phyloP scores from a whole-genome alignment of 2,113 vertebrate genomes.

The Zootoca vivipara region DNA sequence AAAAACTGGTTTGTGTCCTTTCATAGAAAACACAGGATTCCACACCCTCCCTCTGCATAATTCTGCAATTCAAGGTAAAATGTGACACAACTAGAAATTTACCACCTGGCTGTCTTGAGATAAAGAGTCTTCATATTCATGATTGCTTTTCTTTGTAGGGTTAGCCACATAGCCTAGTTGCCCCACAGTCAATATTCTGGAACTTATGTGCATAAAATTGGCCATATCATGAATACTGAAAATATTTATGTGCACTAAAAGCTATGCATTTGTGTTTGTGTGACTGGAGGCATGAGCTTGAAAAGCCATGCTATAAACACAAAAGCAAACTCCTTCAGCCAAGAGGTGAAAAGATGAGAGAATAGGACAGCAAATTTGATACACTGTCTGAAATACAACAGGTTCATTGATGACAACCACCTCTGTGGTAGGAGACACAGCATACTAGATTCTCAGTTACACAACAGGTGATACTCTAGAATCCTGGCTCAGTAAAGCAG shows the following conservation, averaged over 20 bases:
- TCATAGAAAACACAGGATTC: neutral
- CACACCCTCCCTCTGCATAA: neutral
- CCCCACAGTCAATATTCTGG: neutral
- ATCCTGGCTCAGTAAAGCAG: neutral
- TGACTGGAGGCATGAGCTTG: neutral
- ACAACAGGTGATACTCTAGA: conserved; percentile 10
- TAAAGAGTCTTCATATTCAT: neutral
- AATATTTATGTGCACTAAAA: neutral
- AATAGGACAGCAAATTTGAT: conserved; percentile 32
- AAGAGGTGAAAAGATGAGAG: neutral
- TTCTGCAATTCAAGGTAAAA: neutral
- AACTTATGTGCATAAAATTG: neutral
- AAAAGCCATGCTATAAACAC: neutral
- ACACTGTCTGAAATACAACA: conserved; percentile 35
- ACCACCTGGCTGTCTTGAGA: neutral
- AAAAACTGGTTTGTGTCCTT: neutral
- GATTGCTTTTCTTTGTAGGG: neutral
- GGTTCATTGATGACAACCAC: conserved; percentile 13
- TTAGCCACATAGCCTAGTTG: neutral
- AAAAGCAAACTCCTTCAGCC: neutral
- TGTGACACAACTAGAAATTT: neutral
- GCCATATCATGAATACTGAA: neutral
- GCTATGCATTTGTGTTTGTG: neutral
- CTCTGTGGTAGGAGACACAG: neutral
- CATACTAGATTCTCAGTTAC: conserved; percentile 25